phyloP scores from a whole-genome alignment of 2,113 vertebrate species.

The Taurulus bubalis region DNA sequence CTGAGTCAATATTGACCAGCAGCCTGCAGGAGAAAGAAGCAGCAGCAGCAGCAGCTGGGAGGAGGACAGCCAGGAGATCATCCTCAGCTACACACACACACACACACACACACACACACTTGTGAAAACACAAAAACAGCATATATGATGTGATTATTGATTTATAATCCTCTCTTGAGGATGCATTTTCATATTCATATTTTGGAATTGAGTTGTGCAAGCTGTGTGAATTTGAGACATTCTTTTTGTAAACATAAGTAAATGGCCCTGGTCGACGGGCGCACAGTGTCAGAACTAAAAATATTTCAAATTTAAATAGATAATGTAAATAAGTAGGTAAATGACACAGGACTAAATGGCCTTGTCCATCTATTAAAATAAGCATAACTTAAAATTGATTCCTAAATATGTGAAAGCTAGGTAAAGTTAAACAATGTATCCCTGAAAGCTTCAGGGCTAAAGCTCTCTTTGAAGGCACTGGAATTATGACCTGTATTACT shows the following conservation, averaged over 20 bases:
- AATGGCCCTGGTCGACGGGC: background rate
- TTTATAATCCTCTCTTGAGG: background rate
- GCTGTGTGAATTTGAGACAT: background rate
- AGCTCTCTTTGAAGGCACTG: background rate
- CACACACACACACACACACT: slow-evolving; percentile 9
- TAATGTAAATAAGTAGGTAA: background rate
- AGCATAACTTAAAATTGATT: background rate
- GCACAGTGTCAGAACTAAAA: background rate
- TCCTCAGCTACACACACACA: slow-evolving; percentile 15
- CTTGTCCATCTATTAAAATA: background rate
- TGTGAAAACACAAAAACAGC: background rate
- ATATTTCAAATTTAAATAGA: background rate
- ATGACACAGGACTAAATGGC: background rate
- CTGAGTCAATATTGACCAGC: slow-evolving; percentile 83
- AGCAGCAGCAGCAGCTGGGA: slow-evolving; percentile 58
- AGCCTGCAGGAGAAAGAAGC: slow-evolving; percentile 53
- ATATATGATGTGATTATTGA: background rate
- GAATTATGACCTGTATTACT: background rate
- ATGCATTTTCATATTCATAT: background rate
- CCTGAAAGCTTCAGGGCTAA: background rate
- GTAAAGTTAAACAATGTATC: background rate
- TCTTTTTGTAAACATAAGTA: background rate
- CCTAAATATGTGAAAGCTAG: background rate
- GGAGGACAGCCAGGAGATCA: slow-evolving; percentile 30
- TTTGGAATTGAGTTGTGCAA: background rate